Evolutionary conservation across 2,888 invertebrate genomes (phyloP).

Genomic region (Hydropsyche betteni): DNA sequence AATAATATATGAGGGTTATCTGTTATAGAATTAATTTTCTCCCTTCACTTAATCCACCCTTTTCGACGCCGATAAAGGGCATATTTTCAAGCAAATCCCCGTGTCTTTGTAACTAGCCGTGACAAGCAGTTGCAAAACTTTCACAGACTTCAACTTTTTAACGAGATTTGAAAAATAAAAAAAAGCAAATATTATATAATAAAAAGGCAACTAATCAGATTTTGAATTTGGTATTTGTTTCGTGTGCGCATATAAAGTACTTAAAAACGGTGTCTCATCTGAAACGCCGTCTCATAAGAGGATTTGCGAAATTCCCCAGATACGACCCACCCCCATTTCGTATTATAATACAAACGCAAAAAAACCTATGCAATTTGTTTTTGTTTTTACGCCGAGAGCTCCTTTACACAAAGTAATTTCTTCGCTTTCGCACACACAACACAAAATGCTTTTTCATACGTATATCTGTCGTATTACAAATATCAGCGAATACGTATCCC

Average conservation of each 20-base stretch:
- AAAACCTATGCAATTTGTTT: constrained; percentile 47
- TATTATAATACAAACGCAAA: constrained; percentile 33
- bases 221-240: neutral
- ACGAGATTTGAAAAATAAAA: neutral
- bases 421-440: constrained; percentile 10
- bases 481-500: neutral
- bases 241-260: neutral
- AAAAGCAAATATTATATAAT: too few species aligned
- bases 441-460: too few species aligned
- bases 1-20: constrained; percentile 21
- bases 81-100: constrained; percentile 1
- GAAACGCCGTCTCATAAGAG: constrained; percentile 22
- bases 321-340: constrained; percentile 10
- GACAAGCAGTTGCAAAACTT: neutral
- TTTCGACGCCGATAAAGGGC: constrained; percentile 18
- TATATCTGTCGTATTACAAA: too few species aligned
- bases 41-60: constrained; percentile 8
- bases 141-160: neutral
- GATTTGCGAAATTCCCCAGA: constrained; percentile 32
- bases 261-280: constrained; percentile 6
- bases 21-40: constrained; percentile 19
- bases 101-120: constrained; percentile 15
- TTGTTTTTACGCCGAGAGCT: constrained; percentile 40
- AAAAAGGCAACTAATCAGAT: neutral
- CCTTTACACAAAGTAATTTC: constrained; percentile 41